Conservation (phyloP, 2,797 vertebrate genomes). For the Pitangus sulphuratus region DNA sequence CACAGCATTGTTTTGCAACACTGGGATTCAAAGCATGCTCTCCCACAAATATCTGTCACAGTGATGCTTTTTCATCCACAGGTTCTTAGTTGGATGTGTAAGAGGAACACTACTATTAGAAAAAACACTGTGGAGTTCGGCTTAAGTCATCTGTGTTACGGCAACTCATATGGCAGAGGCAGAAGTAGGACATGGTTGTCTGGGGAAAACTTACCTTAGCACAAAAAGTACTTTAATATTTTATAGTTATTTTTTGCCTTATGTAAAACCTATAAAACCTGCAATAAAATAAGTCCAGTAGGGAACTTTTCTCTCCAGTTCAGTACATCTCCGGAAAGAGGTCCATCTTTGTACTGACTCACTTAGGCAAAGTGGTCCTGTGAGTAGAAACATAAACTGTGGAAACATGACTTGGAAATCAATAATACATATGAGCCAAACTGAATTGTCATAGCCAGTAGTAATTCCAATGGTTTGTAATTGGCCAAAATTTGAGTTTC, state of each 20-base stretch:
- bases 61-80: not conserved
- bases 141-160: rapidly evolving
- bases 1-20: not conserved
- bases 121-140: not conserved
- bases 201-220: not conserved
- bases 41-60: not conserved
- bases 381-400: not conserved
- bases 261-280: not conserved
- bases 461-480: not conserved
- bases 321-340: not conserved
- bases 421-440: not conserved
- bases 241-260: not conserved
- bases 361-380: not conserved
- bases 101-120: not conserved
- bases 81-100: rapidly evolving
- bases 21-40: not conserved
- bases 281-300: not conserved
- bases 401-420: not conserved
- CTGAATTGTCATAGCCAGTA: not conserved
- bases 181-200: not conserved
- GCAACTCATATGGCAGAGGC: not conserved
- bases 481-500: not conserved
- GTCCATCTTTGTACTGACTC: not conserved
- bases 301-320: not conserved
- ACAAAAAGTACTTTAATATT: not conserved